Evolutionary conservation across 2,113 vertebrate genomes (phyloP).

Genomic region (Chloropsis cyanopogon): DNA sequence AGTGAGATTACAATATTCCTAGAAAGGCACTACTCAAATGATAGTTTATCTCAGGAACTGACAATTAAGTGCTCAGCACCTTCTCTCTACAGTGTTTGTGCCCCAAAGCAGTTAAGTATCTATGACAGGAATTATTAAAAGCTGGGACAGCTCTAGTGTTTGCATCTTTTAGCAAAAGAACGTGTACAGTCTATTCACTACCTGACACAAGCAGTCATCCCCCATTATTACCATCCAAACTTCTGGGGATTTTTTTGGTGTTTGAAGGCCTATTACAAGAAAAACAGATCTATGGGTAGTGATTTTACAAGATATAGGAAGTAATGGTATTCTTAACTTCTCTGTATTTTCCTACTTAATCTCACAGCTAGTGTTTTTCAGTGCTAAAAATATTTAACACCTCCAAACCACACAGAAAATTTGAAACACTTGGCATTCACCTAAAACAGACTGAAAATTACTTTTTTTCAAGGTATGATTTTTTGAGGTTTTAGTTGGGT

Average conservation of each 20-base stretch:
- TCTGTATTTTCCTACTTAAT: background rate
- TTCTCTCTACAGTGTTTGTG: conserved; percentile 30
- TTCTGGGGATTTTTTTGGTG: background rate
- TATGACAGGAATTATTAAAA: conserved; percentile 63
- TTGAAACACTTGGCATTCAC: background rate
- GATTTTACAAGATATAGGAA: background rate
- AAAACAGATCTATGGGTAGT: background rate
- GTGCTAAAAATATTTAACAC: background rate
- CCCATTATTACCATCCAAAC: background rate
- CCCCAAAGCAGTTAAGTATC: conserved; percentile 53
- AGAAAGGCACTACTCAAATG: conserved; percentile 61
- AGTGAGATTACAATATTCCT: conserved; percentile 54
- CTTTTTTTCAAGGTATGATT: background rate
- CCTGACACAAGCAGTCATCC: conserved; percentile 33
- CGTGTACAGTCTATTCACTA: conserved; percentile 1
- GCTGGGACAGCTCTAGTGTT: conserved; percentile 37
- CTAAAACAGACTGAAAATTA: background rate
- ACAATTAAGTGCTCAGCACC: conserved; percentile 54
- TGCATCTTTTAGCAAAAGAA: conserved; percentile 59
- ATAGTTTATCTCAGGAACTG: conserved; percentile 58
- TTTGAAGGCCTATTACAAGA: conserved; percentile 48
- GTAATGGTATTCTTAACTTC: background rate
- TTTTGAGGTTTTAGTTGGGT: background rate
- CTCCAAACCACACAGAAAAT: background rate
- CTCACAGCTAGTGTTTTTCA: background rate